phyloP scores from a whole-genome alignment of 2,113 vertebrate genomes.

The Coturnix japonica region DNA sequence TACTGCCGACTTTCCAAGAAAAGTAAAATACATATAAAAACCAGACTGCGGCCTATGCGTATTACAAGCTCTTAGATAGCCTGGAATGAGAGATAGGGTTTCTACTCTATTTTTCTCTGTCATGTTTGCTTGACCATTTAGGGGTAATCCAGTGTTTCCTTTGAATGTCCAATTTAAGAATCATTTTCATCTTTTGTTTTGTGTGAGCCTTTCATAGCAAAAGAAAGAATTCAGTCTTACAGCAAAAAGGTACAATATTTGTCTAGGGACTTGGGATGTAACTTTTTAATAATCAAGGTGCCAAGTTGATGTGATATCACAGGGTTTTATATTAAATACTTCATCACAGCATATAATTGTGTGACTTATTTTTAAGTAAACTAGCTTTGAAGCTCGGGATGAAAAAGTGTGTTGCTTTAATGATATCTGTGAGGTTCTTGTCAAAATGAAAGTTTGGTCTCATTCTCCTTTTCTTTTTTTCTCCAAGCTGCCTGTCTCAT shows the following conservation, averaged over 20 bases:
- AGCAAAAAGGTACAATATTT: not conserved
- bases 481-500: slow-evolving; percentile 92
- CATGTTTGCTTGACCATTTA: not conserved
- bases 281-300: not conserved
- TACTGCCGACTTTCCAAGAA: not conserved
- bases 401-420: slow-evolving; percentile 30
- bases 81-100: accelerated
- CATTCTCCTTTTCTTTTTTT: slow-evolving; percentile 46
- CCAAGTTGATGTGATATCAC: not conserved
- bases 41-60: not conserved
- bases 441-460: slow-evolving; percentile 46
- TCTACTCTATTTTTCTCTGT: not conserved
- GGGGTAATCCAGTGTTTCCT: not conserved
- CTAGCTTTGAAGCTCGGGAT: slow-evolving; percentile 23
- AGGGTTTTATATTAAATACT: not conserved
- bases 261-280: not conserved
- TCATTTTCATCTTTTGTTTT: not conserved
- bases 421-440: slow-evolving; percentile 22
- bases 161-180: not conserved
- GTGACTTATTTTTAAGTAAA: slow-evolving; percentile 8
- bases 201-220: not conserved
- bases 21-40: not conserved
- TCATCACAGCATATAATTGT: not conserved
- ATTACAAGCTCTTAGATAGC: not conserved
- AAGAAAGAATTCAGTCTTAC: not conserved